Conservation (phyloP, 2,888 invertebrate species). For the Mesorhabditis spiculigera region DNA sequence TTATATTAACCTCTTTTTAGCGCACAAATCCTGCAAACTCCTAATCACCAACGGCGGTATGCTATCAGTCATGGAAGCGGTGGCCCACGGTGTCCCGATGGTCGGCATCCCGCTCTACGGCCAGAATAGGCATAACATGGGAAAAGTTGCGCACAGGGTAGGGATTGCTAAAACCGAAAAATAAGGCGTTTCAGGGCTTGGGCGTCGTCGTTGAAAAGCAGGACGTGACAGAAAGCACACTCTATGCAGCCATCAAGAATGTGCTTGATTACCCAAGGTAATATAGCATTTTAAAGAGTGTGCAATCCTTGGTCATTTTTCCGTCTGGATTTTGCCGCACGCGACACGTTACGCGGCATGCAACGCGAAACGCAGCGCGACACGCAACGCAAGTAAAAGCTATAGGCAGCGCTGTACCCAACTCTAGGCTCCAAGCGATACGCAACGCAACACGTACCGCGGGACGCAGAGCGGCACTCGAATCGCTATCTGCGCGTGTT, state of each 20-base stretch:
- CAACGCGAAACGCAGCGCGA: no score
- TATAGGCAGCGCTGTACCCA: neutral
- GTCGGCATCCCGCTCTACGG: conserved; percentile 57
- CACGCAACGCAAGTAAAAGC: no score
- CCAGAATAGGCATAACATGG: conserved; percentile 46
- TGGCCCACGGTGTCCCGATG: conserved; percentile 53
- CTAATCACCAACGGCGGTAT: conserved; percentile 56
- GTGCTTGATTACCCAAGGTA: conserved; percentile 27
- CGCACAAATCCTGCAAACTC: conserved; percentile 44
- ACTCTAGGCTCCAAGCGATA: neutral
- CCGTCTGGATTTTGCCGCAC: no score
- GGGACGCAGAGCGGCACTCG: no score
- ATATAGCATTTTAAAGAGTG: no score
- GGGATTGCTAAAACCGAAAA: neutral
- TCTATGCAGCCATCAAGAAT: conserved; percentile 42
- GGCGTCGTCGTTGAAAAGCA: conserved; percentile 44
- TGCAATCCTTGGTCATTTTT: no score
- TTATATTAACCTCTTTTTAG: conserved; percentile 22
- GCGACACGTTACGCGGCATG: no score
- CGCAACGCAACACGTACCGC: no score
- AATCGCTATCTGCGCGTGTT: no score
- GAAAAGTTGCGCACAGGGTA: conserved; percentile 37
- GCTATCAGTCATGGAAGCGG: conserved; percentile 52
- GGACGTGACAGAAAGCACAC: conserved; percentile 30
- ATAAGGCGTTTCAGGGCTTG: conserved; percentile 28